Evolutionary conservation across 2,888 invertebrate genomes (phyloP).

Genomic region (Anagyrus pseudococci): DNA sequence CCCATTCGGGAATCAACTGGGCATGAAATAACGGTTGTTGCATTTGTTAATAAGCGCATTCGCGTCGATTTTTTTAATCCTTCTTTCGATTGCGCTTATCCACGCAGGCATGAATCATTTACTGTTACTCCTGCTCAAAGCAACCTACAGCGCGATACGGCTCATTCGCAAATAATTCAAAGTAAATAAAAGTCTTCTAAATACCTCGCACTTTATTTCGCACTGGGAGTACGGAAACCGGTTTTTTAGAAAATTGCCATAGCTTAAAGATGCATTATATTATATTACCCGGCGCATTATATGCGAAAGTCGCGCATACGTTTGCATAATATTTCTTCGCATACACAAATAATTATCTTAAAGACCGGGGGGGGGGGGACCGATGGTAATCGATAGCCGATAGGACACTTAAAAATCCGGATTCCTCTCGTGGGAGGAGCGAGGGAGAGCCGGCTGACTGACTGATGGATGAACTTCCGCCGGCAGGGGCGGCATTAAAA

Average conservation of each 20-base stretch:
- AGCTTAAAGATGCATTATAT: not conserved
- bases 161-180: not conserved
- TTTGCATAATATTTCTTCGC: not conserved
- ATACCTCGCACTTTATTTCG: not conserved
- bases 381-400: not conserved
- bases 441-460: too few species aligned
- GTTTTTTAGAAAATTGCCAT: not conserved
- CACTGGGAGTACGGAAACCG: not conserved
- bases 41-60: too few species aligned
- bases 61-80: too few species aligned
- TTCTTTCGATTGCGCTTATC: too few species aligned
- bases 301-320: not conserved
- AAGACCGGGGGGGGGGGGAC: not conserved
- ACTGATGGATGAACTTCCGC: too few species aligned
- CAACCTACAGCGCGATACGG: not conserved
- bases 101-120: not conserved
- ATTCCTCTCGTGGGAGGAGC: too few species aligned
- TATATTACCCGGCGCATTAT: not conserved
- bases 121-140: too few species aligned
- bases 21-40: too few species aligned
- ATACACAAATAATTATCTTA: too few species aligned
- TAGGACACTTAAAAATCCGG: not conserved
- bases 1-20: too few species aligned
- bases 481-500: too few species aligned
- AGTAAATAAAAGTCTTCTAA: not conserved